Percentiles rank a stretch among this genome's conserved stretches.
Evolutionary conservation across 1,140 invertebrate species (phyloP).

Genomic region (Zaprionus vittiger): DNA sequence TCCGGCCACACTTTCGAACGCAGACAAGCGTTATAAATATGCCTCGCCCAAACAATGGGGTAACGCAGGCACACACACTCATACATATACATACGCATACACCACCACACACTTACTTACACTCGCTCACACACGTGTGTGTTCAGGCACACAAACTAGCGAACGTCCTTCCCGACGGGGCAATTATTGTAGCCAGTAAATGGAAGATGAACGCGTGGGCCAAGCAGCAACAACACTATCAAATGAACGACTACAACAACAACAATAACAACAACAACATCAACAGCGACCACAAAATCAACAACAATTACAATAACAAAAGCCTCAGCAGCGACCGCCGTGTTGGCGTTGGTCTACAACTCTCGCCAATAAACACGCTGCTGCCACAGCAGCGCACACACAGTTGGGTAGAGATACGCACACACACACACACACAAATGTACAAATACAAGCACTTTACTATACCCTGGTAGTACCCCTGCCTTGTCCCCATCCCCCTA

Average conservation of each 20-base stretch:
- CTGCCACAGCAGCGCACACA: conserved; percentile 13
- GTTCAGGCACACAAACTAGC: not conserved
- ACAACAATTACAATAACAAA: conserved; percentile 56
- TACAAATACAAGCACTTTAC: conserved; percentile 14
- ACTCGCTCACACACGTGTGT: conserved; percentile 30
- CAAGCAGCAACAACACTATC: conserved; percentile 53
- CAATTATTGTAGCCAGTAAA: conserved; percentile 64
- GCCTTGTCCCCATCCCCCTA: not conserved
- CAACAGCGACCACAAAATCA: conserved; percentile 29
- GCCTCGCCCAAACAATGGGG: conserved; percentile 30
- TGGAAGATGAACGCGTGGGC: conserved; percentile 47
- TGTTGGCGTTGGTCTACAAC: conserved; percentile 11
- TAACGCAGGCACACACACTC: conserved; percentile 21
- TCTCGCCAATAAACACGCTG: conserved; percentile 9
- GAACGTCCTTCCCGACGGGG: conserved; percentile 31
- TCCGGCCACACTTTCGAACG: conserved; percentile 28
- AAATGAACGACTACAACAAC: conserved; percentile 32
- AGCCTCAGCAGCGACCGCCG: conserved; percentile 18
- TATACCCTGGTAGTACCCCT: conserved; percentile 12
- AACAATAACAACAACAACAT: conserved; percentile 42
- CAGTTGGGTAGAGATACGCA: conserved; percentile 11
- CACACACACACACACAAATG: conserved; percentile 21
- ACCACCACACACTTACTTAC: conserved; percentile 13
- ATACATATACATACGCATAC: conserved; percentile 18
- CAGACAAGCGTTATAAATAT: conserved; percentile 48